Evolutionary conservation across 92 coral and sea anemone genomes (phyloP), one percentile per base, ranked within the genome.

Genomic region (Anthopleura xanthogrammica): DNA sequence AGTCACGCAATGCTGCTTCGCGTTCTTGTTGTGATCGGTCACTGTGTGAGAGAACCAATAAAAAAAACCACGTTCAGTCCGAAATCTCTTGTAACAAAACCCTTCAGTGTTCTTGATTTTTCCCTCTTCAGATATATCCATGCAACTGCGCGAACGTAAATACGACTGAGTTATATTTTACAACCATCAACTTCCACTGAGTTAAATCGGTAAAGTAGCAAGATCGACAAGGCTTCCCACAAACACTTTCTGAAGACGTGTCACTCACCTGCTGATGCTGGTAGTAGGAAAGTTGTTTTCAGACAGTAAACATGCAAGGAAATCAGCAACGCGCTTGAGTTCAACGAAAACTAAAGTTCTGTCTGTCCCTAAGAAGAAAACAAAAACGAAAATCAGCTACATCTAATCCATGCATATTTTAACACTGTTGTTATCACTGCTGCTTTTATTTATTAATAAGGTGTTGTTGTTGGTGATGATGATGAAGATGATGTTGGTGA

Each of bases 331-430:
- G 41, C 99, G 91, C 84, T 89, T 97, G 3, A 95, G 85, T 90
- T 97, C 99, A 52, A 97, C 99, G 82, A 97, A 97, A 24, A 97
- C 97, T 46, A 97, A 90, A 40, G 95, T 93, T 79, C 99, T 93
- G 90, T 94, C 99, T n/a, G 89, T 87, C 29, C 99, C 99, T 97
- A 81, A 40, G 41, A 56, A 20, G 68, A 16, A 43, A 60, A 57
- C 86, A 65, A n/a, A 64, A 46, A 40, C 5, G n/a, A 48, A 24
- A 1, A 23, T 23, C 12, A 14, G 16, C 17, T 72, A 72, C 23
- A 39, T 2, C 73, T 48, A n/a, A 29, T 42, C 17, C 23, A 62
- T 16, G 20, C 23, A 62, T 16, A 62, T 46, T 46, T 46, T 6
- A 46, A 46, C 9, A 46, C 9, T 46, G 9, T 46, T 46, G 50